Conservation (phyloP, 2,797 vertebrate genomes). For the Pangasius krempfi region DNA sequence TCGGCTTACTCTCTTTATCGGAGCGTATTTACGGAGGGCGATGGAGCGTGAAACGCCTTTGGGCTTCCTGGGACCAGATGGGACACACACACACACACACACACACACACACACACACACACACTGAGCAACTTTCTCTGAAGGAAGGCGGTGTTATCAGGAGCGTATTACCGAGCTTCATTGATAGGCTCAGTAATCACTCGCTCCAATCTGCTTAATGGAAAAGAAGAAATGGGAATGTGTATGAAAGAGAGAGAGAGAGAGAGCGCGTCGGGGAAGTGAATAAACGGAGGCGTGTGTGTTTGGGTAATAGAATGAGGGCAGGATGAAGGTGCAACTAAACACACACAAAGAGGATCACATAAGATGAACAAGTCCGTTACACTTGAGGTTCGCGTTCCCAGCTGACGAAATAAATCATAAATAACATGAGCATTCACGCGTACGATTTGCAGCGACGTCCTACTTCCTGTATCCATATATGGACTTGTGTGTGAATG, state of each 20-base stretch:
- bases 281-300: conserved; percentile 39
- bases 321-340: conserved; percentile 9
- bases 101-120: not conserved
- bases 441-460: too few relatives aligned
- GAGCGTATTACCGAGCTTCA: conserved; percentile 58
- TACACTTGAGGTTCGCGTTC: not conserved
- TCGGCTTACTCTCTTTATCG: conserved; percentile 73
- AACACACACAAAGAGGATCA: not conserved
- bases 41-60: conserved; percentile 79
- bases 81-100: conserved; percentile 53
- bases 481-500: not conserved
- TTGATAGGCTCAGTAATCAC: conserved; percentile 66
- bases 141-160: conserved; percentile 54
- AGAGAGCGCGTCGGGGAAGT: not conserved
- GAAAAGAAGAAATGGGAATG: conserved; percentile 61
- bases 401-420: not conserved
- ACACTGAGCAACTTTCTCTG: conserved; percentile 17
- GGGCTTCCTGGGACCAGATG: conserved; percentile 75
- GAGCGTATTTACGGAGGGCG: conserved; percentile 78
- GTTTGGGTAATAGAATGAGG: conserved; percentile 41
- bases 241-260: conserved; percentile 24
- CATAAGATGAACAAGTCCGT: not conserved
- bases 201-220: conserved; percentile 61
- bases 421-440: not conserved
- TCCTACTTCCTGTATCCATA: not conserved